Evolutionary conservation across 2,888 invertebrate species (phyloP), one percentile per base, ranked within the genome.

Genomic region (Micropterix aruncella): DNA sequence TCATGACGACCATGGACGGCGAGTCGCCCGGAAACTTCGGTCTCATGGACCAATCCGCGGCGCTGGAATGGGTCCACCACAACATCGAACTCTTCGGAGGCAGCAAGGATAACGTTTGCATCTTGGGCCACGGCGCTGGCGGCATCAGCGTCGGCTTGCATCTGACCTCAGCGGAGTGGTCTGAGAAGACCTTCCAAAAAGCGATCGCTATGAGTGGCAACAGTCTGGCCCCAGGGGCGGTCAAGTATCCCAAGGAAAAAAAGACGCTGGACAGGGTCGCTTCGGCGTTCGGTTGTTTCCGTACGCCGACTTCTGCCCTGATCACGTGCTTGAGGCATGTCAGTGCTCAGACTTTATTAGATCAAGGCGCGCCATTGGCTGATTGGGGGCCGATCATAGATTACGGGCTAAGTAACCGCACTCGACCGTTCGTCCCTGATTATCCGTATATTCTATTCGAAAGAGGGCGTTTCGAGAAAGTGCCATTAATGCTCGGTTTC

Each of bases 141-240:
- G 85, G 83, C 1, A 73, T 82, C 2, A 87, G 88, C 56, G 81
- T 84, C 3, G 84, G 83, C 0, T 62, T 89, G 1, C 89, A 89
- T 59, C 66, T 87, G 57, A 66, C 83, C 19, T 80, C 80, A 2
- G 62, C 64, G 2, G 69, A 75, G 43, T 74, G 75, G 59, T 80
- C 82, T 1, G 67, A 74, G 37, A 80, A 79, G 17, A 70, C 81
- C 40, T 89, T 88, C 53, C 60, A 84, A 48, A 75, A 83, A 59
- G 85, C 83, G 0, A 85, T 89, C 42, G 77, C 80, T 12, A 87
- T 89, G 86, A 87, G 88, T 50, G 87, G 86, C 0, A 85, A 80
- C 54, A 76, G 81, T 0, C 60, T 85, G 3, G 72, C 74, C 18
- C 70, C 79, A 19, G 69, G 70, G 2, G 73, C 78, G 2, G 77